Conservation (phyloP, 2,888 invertebrate genomes). For the Arge pagana region DNA sequence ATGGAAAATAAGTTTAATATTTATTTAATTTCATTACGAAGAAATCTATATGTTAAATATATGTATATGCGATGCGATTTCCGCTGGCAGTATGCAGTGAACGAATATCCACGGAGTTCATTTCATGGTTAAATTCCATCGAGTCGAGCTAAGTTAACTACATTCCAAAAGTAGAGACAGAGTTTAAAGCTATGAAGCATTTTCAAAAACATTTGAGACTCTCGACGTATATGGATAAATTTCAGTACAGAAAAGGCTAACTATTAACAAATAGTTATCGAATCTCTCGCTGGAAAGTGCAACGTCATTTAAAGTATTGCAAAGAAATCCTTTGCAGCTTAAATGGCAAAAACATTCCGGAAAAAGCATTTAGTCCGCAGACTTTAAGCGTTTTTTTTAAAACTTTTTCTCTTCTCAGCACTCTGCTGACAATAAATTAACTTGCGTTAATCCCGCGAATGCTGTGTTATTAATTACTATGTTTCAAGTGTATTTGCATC, state of each 20-base stretch:
- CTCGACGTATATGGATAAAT: constrained; percentile 3
- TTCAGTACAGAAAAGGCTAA: constrained; percentile 3
- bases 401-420: neutral
- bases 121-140: constrained; percentile 3
- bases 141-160: constrained; percentile 8
- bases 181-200: constrained; percentile 29
- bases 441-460: constrained; percentile 44
- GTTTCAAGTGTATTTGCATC: constrained; percentile 7
- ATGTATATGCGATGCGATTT: constrained; percentile 14
- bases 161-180: neutral
- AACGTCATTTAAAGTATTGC: constrained; percentile 9
- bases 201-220: constrained; percentile 18
- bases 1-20: constrained; percentile 20
- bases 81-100: constrained; percentile 21
- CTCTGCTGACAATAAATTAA: constrained; percentile 39
- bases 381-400: constrained; percentile 31
- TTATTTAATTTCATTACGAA: neutral
- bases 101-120: constrained; percentile 5
- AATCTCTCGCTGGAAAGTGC: constrained; percentile 16
- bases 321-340: constrained; percentile 25
- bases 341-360: constrained; percentile 35
- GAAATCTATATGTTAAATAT: constrained; percentile 5
- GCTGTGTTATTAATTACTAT: constrained; percentile 24
- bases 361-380: constrained; percentile 33
- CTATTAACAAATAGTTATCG: constrained; percentile 8